These are phyloP conservation scores for Pharmacophagus antenor DNA, from an alignment of 2,888 invertebrate species.

Conservation along the genomic window DNA sequence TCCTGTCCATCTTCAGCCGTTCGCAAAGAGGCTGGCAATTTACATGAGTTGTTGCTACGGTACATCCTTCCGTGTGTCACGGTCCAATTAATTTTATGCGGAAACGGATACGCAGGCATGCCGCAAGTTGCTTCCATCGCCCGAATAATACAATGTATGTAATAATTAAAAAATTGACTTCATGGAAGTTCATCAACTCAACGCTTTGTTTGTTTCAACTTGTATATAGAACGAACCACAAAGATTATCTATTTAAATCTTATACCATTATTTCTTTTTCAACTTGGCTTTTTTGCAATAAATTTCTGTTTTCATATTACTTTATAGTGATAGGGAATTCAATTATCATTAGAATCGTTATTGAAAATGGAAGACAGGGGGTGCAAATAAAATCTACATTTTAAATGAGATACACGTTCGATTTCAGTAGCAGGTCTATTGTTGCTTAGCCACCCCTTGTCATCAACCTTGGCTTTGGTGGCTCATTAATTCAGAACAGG, in stretches of 20 bases:
- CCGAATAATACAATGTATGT: constrained; percentile 56
- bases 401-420: constrained; percentile 20
- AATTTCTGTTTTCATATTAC: background rate
- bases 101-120: constrained; percentile 73
- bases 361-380: constrained; percentile 10
- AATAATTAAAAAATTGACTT: constrained; percentile 17
- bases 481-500: constrained; percentile 67
- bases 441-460: constrained; percentile 21
- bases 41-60: constrained; percentile 74
- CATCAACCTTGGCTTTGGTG: constrained; percentile 38
- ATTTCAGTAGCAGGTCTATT: constrained; percentile 11
- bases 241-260: too few relatives aligned
- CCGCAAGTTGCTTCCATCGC: constrained; percentile 69
- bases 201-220: too few relatives aligned
- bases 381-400: constrained; percentile 26
- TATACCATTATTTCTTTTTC: too few relatives aligned
- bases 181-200: too few relatives aligned
- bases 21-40: constrained; percentile 52
- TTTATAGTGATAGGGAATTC: background rate
- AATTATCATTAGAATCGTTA: constrained; percentile 14
- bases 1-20: constrained; percentile 39
- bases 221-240: too few relatives aligned
- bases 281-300: too few relatives aligned
- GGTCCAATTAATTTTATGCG: constrained; percentile 77
- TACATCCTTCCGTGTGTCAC: constrained; percentile 75